These are phyloP conservation scores for Drosophila formosana DNA, from an alignment of 2,888 invertebrate genomes.

Conservation along the genomic window DNA sequence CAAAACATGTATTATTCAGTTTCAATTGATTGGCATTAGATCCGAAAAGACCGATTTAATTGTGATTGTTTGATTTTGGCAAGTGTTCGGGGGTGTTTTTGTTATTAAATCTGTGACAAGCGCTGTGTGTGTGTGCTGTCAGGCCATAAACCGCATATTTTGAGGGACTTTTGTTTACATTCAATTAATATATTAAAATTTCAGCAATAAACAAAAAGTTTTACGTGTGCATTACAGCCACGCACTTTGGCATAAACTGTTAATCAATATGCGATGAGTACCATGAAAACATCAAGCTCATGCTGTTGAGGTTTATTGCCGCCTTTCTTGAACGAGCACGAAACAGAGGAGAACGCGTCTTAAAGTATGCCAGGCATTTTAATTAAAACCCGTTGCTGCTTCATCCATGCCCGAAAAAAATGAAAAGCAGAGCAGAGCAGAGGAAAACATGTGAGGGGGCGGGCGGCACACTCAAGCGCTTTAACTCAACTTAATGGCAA, in stretches of 20 bases:
- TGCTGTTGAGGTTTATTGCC: constrained; percentile 51
- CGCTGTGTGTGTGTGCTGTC: neutral
- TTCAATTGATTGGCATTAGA: constrained; percentile 21
- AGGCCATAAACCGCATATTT: constrained; percentile 9
- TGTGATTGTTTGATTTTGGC: neutral
- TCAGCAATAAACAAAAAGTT: constrained; percentile 29
- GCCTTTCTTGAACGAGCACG: constrained; percentile 4
- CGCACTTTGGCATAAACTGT: constrained; percentile 24
- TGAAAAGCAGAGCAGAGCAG: neutral
- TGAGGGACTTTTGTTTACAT: constrained; percentile 8
- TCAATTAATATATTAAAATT: constrained; percentile 42
- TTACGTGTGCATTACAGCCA: constrained; percentile 2
- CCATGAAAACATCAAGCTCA: constrained; percentile 22
- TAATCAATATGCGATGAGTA: constrained; percentile 41
- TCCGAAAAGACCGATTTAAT: constrained; percentile 2
- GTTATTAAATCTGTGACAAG: neutral
- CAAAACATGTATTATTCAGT: constrained; percentile 9
- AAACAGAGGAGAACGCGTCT: constrained; percentile 42
- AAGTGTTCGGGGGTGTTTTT: neutral
- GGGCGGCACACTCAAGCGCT: constrained; percentile 43
- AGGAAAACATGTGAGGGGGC: neutral
- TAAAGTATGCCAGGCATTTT: constrained; percentile 72
- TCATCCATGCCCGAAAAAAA: constrained; percentile 4
- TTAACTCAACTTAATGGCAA: constrained; percentile 75
- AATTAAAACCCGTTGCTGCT: constrained; percentile 65